Conservation (phyloP, 2,888 invertebrate genomes). For the Latheticus oryzae region DNA sequence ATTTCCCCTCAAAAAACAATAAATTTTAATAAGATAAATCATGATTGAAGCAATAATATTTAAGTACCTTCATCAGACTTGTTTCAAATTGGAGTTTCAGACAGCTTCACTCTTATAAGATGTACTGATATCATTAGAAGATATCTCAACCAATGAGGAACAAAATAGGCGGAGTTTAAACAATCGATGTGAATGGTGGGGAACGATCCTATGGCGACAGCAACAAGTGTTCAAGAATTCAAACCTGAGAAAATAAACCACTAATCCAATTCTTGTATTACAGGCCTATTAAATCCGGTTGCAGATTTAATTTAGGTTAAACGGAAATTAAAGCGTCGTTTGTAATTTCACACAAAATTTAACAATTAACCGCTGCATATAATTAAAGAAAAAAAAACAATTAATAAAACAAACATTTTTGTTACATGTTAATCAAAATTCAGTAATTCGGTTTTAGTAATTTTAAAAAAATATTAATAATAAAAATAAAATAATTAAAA, state of each 20-base stretch:
- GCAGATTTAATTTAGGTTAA: conserved; percentile 40
- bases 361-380: conserved; percentile 29
- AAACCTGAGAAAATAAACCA: conserved; percentile 45
- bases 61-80: conserved; percentile 28
- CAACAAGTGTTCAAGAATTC: conserved; percentile 59
- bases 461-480: no score
- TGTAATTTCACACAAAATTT: conserved; percentile 40
- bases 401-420: conserved; percentile 6
- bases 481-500: no score
- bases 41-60: background rate
- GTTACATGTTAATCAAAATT: background rate
- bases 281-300: conserved; percentile 39
- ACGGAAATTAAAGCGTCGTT: conserved; percentile 39
- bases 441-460: no score
- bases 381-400: conserved; percentile 1
- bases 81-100: conserved; percentile 28
- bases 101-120: conserved; percentile 29
- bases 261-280: conserved; percentile 50
- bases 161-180: conserved; percentile 60
- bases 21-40: conserved; percentile 1
- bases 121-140: conserved; percentile 56
- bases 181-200: conserved; percentile 60
- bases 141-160: conserved; percentile 58
- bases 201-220: conserved; percentile 58
- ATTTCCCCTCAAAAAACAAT: no score